These are phyloP conservation scores for Neuroscelio doddi DNA, from an alignment of 2,888 invertebrate genomes.

Conservation along the genomic window DNA sequence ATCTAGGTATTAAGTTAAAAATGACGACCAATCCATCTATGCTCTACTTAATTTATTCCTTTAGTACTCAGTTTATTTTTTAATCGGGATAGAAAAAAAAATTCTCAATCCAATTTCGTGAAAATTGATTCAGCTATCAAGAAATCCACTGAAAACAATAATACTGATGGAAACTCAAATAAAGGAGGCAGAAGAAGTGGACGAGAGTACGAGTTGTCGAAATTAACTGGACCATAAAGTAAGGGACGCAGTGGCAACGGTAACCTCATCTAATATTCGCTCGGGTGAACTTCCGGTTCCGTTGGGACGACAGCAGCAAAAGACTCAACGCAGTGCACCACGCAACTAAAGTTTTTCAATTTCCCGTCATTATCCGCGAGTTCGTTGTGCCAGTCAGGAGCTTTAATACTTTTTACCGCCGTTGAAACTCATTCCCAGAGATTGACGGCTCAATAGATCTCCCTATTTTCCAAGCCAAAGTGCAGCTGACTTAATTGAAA, in stretches of 20 bases:
- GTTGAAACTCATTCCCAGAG: slow-evolving; percentile 5
- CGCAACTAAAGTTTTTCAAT: slow-evolving; percentile 64
- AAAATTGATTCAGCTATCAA: too few species aligned
- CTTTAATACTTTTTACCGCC: slow-evolving; percentile 18
- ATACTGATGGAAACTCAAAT: too few species aligned
- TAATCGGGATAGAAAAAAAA: too few species aligned
- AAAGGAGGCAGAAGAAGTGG: too few species aligned
- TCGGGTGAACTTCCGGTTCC: slow-evolving; percentile 5
- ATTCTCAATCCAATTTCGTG: too few species aligned
- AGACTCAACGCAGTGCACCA: slow-evolving; percentile 14
- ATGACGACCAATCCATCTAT: too few species aligned
- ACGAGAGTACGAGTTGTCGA: neutral
- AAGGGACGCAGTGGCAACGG: neutral
- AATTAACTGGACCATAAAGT: neutral
- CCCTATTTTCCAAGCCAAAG: slow-evolving; percentile 7
- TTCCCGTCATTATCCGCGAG: slow-evolving; percentile 63
- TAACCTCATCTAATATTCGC: slow-evolving; percentile 10
- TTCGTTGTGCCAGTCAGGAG: slow-evolving; percentile 25
- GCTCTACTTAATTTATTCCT: too few species aligned
- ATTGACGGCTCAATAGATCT: slow-evolving; percentile 22
- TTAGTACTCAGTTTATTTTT: too few species aligned
- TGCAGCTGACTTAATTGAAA: slow-evolving; percentile 25
- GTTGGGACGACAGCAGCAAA: slow-evolving; percentile 12
- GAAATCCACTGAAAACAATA: too few species aligned
- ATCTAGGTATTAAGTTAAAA: too few species aligned